These are phyloP conservation scores for Isotomurus palustris DNA, from an alignment of 2,888 invertebrate genomes.

Conservation along the genomic window DNA sequence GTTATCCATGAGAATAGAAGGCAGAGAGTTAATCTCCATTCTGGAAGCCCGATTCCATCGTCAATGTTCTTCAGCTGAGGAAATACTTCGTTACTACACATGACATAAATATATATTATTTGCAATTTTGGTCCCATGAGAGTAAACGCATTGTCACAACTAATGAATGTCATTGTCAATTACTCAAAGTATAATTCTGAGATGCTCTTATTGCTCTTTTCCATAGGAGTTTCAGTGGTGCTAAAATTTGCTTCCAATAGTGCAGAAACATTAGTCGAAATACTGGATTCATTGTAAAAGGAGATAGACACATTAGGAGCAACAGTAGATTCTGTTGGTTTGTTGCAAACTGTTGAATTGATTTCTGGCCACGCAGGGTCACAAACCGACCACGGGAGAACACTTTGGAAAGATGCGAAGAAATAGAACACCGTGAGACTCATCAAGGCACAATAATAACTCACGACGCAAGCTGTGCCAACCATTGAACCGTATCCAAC, in stretches of 20 bases:
- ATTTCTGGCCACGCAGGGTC: slow-evolving; percentile 54
- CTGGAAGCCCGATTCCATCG: slow-evolving; percentile 46
- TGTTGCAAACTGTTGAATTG: too few relatives aligned
- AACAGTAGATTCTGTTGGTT: too few relatives aligned
- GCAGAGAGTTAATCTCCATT: slow-evolving; percentile 53
- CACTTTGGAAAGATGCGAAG: slow-evolving; percentile 63
- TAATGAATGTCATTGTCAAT: too few relatives aligned
- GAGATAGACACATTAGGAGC: too few relatives aligned
- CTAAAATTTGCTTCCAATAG: too few relatives aligned
- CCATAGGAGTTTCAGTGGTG: slow-evolving; percentile 29
- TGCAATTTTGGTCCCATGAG: neutral
- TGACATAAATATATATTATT: neutral
- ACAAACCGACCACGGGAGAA: slow-evolving; percentile 70
- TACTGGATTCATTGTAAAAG: too few relatives aligned
- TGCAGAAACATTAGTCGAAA: too few relatives aligned
- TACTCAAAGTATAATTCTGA: slow-evolving; percentile 37
- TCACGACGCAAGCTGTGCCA: slow-evolving; percentile 58
- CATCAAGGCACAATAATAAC: slow-evolving; percentile 72
- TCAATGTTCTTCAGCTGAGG: slow-evolving; percentile 29
- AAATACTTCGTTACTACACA: slow-evolving; percentile 42
- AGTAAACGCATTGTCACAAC: neutral
- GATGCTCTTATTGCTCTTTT: slow-evolving; percentile 27
- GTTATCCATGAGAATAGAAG: slow-evolving; percentile 87
- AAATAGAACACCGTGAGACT: slow-evolving; percentile 69
- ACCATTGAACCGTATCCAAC: slow-evolving; percentile 54